These are phyloP conservation scores for Sarcophaga caerulescens DNA, from an alignment of 2,888 invertebrate species.

Conservation along the genomic window DNA sequence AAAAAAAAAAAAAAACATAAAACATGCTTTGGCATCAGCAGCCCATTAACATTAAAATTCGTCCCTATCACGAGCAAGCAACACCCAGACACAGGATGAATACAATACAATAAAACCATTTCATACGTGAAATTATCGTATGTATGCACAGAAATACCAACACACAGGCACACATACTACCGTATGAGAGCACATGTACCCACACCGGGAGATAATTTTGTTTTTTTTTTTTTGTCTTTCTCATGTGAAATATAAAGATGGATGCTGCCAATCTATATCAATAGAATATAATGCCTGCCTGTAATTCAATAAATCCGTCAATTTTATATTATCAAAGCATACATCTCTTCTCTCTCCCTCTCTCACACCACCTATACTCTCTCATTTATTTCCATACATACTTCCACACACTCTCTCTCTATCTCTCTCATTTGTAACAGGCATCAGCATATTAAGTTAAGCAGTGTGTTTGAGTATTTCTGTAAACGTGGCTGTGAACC, in stretches of 20 bases:
- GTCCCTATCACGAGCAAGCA: not conserved
- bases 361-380: not conserved
- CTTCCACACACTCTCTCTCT: no score
- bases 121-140: not conserved
- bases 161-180: no score
- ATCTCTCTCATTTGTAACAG: not conserved
- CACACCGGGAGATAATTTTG: no score
- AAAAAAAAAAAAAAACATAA: no score
- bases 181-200: no score
- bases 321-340: constrained; percentile 34
- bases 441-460: not conserved
- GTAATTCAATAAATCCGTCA: constrained; percentile 51
- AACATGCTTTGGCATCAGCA: not conserved
- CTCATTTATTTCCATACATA: not conserved
- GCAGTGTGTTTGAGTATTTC: no score
- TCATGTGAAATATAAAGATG: constrained; percentile 35
- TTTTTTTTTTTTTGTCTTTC: no score
- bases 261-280: constrained; percentile 51
- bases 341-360: not conserved
- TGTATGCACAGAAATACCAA: not conserved
- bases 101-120: no score
- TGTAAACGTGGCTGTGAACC: no score
- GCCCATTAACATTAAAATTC: not conserved
- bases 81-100: no score
- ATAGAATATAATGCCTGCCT: constrained; percentile 10